phyloP scores from a whole-genome alignment of 2,797 vertebrate species.

The Oceanodroma leucorhoa region DNA sequence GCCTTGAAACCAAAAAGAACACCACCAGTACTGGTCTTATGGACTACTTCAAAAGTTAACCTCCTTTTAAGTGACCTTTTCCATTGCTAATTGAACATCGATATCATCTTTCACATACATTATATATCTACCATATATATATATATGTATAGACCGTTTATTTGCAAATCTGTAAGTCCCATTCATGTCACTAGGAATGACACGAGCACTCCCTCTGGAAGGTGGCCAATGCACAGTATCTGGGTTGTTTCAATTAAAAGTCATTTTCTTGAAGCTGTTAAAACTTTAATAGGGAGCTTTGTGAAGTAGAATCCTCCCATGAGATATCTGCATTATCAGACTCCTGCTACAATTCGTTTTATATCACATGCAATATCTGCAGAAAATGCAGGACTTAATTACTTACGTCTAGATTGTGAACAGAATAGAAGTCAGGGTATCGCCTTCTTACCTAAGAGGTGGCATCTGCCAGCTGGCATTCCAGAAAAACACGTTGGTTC shows the following conservation, averaged over 20 bases:
- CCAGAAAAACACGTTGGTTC: neutral
- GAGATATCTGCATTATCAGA: conserved; percentile 16
- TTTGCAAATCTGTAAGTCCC: conserved; percentile 15
- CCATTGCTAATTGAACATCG: conserved; percentile 47
- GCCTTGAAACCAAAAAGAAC: neutral
- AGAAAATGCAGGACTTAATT: neutral
- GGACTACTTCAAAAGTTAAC: neutral
- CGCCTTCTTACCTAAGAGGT: neutral
- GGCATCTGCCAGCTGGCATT: neutral
- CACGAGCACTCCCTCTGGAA: conserved; percentile 36
- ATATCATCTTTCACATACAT: conserved; percentile 1
- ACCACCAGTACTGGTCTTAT: neutral
- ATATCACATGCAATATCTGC: neutral
- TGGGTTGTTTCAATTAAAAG: conserved; percentile 58
- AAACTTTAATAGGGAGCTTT: conserved; percentile 43
- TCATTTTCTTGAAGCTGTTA: conserved; percentile 50
- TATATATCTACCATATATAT: neutral
- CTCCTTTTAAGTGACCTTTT: conserved; percentile 30
- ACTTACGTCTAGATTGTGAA: neutral
- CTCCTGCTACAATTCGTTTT: conserved; percentile 3
- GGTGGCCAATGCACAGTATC: neutral
- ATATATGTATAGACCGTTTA: conserved; percentile 25
- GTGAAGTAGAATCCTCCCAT: conserved; percentile 27
- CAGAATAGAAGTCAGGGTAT: neutral
- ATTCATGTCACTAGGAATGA: conserved; percentile 22